These are phyloP conservation scores for Phylloscopus trochiloides DNA, from an alignment of 2,113 vertebrate genomes.

Conservation along the genomic window DNA sequence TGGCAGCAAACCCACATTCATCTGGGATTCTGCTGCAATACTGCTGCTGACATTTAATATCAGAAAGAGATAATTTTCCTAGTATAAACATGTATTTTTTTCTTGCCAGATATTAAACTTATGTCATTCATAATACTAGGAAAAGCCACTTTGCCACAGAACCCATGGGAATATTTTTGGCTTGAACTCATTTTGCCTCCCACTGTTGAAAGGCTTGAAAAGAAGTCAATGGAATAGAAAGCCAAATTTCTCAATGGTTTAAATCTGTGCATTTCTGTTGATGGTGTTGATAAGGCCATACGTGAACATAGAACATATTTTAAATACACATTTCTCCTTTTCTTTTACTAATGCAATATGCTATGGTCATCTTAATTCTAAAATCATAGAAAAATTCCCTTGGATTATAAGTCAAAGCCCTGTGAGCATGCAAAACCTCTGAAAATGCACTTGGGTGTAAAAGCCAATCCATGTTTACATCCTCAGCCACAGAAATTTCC, in stretches of 20 bases:
- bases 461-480: neutral
- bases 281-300: neutral
- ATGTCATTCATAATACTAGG: neutral
- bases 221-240: neutral
- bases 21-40: neutral
- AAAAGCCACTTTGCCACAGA: neutral
- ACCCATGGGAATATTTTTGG: neutral
- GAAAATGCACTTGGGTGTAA: neutral
- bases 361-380: neutral
- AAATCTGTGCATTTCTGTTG: neutral
- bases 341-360: neutral
- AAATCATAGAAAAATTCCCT: neutral
- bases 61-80: slow-evolving; percentile 36
- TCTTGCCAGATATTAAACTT: neutral
- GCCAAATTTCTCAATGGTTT: neutral
- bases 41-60: slow-evolving; percentile 13
- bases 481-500: neutral
- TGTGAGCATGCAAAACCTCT: neutral
- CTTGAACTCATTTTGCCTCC: neutral
- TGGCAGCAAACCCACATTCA: slow-evolving; percentile 12
- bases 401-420: neutral
- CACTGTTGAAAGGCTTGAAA: neutral
- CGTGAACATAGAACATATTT: neutral
- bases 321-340: neutral
- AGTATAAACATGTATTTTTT: neutral